phyloP scores from a whole-genome alignment of 1,140 invertebrate genomes.

The Achatina immaculata region DNA sequence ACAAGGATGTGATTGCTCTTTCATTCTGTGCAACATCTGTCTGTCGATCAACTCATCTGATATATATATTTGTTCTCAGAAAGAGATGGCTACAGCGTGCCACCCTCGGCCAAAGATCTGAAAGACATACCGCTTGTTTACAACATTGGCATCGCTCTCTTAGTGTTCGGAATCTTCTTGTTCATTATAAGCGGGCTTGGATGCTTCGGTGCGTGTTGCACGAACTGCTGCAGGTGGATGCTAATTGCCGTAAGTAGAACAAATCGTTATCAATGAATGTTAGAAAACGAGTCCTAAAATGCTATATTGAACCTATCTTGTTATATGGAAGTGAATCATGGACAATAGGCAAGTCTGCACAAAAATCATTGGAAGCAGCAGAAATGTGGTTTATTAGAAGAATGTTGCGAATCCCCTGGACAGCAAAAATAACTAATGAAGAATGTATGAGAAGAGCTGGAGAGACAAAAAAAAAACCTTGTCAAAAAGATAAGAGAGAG shows the following conservation, averaged over 20 bases:
- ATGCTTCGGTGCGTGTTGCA: slow-evolving; percentile 84
- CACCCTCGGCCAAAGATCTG: slow-evolving; percentile 47
- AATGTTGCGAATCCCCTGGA: no score
- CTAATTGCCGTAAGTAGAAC: slow-evolving; percentile 77
- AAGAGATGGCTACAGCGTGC: slow-evolving; percentile 3
- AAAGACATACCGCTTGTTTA: slow-evolving; percentile 72
- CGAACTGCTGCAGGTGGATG: slow-evolving; percentile 83
- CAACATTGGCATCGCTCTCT: slow-evolving; percentile 72
- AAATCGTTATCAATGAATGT: no score
- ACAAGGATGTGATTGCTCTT: not conserved
- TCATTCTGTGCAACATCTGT: not conserved
- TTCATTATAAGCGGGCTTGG: slow-evolving; percentile 87
- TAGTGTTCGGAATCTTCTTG: slow-evolving; percentile 83
- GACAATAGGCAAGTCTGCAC: no score
- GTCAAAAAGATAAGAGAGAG: no score
- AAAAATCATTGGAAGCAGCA: no score
- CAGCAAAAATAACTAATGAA: no score
- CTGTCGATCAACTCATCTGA: not conserved
- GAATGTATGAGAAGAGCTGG: no score
- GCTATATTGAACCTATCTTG: no score
- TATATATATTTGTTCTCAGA: slow-evolving; percentile 14
- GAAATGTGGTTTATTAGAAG: no score
- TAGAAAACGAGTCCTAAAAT: no score
- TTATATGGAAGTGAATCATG: no score
- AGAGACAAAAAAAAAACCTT: no score